Conservation (phyloP, 2,888 invertebrate species). For the Petrolisthes cinctipes region DNA sequence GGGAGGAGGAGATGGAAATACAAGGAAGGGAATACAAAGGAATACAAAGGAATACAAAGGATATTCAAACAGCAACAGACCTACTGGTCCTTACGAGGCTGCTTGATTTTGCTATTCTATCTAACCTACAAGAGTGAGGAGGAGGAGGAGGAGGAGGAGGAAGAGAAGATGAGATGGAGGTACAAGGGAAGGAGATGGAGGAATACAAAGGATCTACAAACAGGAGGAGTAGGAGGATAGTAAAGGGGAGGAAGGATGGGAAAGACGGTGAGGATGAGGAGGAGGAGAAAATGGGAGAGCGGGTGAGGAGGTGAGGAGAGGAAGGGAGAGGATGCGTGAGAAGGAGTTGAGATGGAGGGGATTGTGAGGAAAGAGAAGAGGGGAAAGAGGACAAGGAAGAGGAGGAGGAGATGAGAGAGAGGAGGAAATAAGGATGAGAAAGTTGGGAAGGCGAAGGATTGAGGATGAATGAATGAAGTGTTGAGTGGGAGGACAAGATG, state of each 20-base stretch:
- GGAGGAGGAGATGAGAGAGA: neutral
- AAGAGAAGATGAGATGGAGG: neutral
- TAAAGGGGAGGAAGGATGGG: neutral
- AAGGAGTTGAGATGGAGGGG: neutral
- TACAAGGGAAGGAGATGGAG: neutral
- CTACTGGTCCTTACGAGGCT: too few relatives aligned
- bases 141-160: too few relatives aligned
- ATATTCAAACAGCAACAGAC: too few relatives aligned
- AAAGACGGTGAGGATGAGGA: neutral
- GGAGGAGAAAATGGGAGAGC: neutral
- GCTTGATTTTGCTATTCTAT: too few relatives aligned
- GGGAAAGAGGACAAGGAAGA: neutral
- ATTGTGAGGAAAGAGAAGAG: neutral
- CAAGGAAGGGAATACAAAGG: neutral
- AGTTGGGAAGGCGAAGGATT: too few relatives aligned
- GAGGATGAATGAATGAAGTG: too few relatives aligned
- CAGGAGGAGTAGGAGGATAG: neutral
- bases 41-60: neutral
- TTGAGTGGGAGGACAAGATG: too few relatives aligned
- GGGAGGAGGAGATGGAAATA: neutral
- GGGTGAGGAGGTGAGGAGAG: neutral
- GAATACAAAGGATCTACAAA: too few relatives aligned
- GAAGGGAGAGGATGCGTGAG: neutral
- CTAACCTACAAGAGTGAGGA: too few relatives aligned
- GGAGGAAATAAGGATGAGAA: neutral